Percentiles rank a stretch among this genome's conserved stretches.
Evolutionary conservation across 2,113 vertebrate genomes (phyloP).

Genomic region (Myiopsitta monachus): DNA sequence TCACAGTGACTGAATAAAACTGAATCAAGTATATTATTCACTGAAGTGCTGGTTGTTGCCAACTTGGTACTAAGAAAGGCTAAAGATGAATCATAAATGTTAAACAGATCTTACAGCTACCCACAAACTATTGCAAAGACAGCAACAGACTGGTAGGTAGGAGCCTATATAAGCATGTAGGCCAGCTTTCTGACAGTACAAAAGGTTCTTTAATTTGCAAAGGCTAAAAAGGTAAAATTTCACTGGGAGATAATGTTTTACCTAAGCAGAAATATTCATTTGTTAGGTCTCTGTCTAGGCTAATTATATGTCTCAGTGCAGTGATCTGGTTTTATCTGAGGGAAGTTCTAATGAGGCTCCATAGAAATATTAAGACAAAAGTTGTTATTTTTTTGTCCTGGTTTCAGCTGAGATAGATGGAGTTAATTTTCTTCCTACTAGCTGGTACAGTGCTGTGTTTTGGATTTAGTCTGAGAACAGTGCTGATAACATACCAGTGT

Average conservation of each 20-base stretch:
- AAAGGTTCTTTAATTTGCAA: neutral
- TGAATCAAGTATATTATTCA: constrained; percentile 37
- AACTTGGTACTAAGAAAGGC: constrained; percentile 30
- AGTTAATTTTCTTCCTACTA: neutral
- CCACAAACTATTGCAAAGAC: neutral
- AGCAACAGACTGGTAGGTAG: neutral
- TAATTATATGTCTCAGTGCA: neutral
- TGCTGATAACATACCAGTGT: neutral
- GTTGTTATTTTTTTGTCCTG: neutral
- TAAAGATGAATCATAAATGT: constrained; percentile 11
- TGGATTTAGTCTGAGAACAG: neutral
- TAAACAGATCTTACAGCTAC: neutral
- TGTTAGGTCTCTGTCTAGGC: neutral
- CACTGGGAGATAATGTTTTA: neutral
- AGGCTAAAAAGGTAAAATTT: neutral
- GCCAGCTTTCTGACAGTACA: neutral
- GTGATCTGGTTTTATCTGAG: neutral
- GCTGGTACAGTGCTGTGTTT: neutral
- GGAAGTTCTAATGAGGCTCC: neutral
- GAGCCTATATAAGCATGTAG: neutral
- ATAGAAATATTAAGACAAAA: neutral
- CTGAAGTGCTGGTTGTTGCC: constrained; percentile 1
- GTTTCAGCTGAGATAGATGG: neutral
- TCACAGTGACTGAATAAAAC: constrained; percentile 23
- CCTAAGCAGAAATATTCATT: neutral